Conservation (phyloP, 2,797 vertebrate genomes). For the Valencia hispanica region DNA sequence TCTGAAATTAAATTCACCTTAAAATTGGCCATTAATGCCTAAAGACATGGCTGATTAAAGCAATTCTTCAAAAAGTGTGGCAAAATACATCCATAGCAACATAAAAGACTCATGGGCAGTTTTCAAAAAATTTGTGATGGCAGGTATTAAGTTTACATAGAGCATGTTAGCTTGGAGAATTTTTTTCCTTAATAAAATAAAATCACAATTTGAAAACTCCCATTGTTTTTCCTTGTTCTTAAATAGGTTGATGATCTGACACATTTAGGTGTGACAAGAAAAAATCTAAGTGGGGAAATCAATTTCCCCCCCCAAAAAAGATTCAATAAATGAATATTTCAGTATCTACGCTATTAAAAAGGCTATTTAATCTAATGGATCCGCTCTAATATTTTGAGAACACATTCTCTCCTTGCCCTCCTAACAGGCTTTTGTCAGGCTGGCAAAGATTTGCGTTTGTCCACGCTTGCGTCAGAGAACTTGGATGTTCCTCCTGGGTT, state of each 20-base stretch:
- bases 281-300: no score
- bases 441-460: conserved; percentile 91
- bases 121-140: not conserved
- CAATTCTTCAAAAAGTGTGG: not conserved
- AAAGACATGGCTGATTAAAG: not conserved
- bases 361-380: not conserved
- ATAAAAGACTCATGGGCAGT: not conserved
- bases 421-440: conserved; percentile 92
- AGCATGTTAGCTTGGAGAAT: no score
- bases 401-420: not conserved
- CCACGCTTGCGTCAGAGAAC: conserved; percentile 85
- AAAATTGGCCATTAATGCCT: no score
- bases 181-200: not conserved
- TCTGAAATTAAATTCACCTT: not conserved
- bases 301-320: not conserved
- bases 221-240: not conserved
- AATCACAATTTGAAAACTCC: no score
- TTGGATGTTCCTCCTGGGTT: conserved; percentile 91
- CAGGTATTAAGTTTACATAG: not conserved
- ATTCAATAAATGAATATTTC: not conserved
- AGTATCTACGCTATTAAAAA: not conserved
- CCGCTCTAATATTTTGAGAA: not conserved
- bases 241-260: not conserved
- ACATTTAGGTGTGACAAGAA: not conserved
- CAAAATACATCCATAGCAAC: not conserved